These are phyloP conservation scores for Malaclemys terrapin DNA, from an alignment of 2,113 vertebrate genomes.

Conservation along the genomic window DNA sequence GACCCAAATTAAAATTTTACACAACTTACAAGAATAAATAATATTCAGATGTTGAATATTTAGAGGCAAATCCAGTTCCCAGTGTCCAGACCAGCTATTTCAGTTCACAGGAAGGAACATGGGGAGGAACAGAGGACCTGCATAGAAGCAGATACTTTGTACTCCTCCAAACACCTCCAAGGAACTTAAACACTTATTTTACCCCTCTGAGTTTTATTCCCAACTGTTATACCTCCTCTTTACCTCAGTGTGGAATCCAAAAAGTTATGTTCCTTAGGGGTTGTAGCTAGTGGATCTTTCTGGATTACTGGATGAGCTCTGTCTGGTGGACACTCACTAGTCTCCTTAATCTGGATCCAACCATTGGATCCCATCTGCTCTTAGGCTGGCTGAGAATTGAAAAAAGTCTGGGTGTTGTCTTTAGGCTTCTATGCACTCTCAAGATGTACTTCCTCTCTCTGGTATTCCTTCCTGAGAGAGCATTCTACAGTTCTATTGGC, in stretches of 20 bases:
- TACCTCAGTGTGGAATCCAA: background rate
- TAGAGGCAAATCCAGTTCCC: background rate
- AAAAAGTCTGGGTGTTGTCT: background rate
- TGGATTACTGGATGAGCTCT: background rate
- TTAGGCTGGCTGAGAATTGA: background rate
- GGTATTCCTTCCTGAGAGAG: background rate
- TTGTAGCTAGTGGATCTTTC: background rate
- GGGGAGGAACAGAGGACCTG: background rate
- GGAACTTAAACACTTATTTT: background rate
- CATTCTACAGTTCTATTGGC: background rate
- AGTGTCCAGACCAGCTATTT: background rate
- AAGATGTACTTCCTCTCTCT: background rate
- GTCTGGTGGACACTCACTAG: background rate
- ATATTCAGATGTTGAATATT: background rate
- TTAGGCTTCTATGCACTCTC: background rate
- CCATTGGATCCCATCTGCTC: background rate
- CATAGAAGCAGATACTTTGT: background rate
- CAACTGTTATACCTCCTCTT: background rate
- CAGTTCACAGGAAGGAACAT: background rate
- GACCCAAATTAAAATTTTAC: background rate
- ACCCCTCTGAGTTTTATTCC: background rate
- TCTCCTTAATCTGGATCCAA: background rate
- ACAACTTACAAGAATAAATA: background rate
- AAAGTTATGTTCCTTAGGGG: background rate
- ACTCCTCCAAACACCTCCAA: background rate